Evolutionary conservation across 2,797 vertebrate genomes (phyloP).

Genomic region (Phoxinus dragarum): DNA sequence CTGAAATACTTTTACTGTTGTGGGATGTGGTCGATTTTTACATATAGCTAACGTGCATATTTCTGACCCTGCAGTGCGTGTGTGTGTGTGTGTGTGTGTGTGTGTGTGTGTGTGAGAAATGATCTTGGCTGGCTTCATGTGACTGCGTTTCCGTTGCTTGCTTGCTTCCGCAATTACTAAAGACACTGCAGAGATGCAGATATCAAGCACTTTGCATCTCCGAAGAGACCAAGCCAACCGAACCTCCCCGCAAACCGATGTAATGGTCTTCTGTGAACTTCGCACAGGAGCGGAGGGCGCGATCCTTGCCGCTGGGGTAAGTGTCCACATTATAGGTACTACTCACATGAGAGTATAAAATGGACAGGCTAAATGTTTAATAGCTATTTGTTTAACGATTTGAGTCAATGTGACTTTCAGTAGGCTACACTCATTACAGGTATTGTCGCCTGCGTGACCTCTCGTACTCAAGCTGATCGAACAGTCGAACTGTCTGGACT

Average conservation of each 20-base stretch:
- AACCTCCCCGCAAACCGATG: slow-evolving; percentile 61
- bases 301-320: slow-evolving; percentile 76
- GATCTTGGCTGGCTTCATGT: slow-evolving; percentile 79
- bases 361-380: not conserved
- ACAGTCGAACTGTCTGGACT: not conserved
- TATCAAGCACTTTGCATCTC: slow-evolving; percentile 42
- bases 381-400: not conserved
- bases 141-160: slow-evolving; percentile 82
- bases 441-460: not conserved
- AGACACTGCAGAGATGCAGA: slow-evolving; percentile 44
- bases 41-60: slow-evolving; percentile 8
- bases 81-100: slow-evolving; percentile 65
- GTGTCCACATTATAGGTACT: slow-evolving; percentile 62
- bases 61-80: slow-evolving; percentile 54
- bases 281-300: slow-evolving; percentile 74
- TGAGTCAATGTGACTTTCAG: not conserved
- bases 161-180: slow-evolving; percentile 81
- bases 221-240: slow-evolving; percentile 51
- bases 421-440: not conserved
- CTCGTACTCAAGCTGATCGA: not conserved
- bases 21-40: slow-evolving; percentile 17
- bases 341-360: not conserved
- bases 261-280: slow-evolving; percentile 74
- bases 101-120: slow-evolving; percentile 65
- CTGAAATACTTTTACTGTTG: not conserved